phyloP scores from a whole-genome alignment of 1,140 invertebrate genomes.

The Drosophila setifemur region DNA sequence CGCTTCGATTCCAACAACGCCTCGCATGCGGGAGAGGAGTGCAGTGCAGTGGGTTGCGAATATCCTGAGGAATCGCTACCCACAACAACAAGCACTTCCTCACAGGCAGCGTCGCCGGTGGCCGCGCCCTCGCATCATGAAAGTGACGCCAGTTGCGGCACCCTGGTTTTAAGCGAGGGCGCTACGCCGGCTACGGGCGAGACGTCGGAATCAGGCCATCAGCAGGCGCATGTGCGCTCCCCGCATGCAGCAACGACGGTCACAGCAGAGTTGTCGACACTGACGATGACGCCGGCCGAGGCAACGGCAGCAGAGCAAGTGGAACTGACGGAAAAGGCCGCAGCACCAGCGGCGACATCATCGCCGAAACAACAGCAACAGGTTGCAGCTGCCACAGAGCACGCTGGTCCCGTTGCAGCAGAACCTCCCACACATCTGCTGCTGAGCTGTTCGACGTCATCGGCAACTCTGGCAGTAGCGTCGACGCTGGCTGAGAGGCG shows the following conservation, averaged over 20 bases:
- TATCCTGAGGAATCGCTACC: constrained; percentile 30
- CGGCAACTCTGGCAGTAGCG: constrained; percentile 58
- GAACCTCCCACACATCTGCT: constrained; percentile 26
- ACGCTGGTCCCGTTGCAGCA: background rate
- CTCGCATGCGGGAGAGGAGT: constrained; percentile 54
- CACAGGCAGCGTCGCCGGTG: constrained; percentile 58
- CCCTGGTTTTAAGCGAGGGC: constrained; percentile 56
- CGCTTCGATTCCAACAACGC: constrained; percentile 66
- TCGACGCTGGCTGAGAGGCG: constrained; percentile 63
- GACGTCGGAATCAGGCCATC: constrained; percentile 59
- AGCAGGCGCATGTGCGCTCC: constrained; percentile 71
- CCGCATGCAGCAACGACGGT: constrained; percentile 47
- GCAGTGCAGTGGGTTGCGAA: constrained; percentile 23
- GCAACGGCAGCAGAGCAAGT: constrained; percentile 48
- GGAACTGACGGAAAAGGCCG: constrained; percentile 19
- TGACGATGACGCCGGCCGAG: constrained; percentile 40
- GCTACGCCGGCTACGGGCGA: constrained; percentile 56
- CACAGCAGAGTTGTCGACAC: constrained; percentile 49
- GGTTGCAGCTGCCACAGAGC: constrained; percentile 40
- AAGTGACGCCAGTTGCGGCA: constrained; percentile 10
- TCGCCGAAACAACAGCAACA: constrained; percentile 55
- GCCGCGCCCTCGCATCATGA: constrained; percentile 33
- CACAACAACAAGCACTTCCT: constrained; percentile 41
- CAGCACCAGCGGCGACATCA: constrained; percentile 16
- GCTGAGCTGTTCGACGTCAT: constrained; percentile 41